phyloP scores from a whole-genome alignment of 2,888 invertebrate species.

The Oligia latruncula region DNA sequence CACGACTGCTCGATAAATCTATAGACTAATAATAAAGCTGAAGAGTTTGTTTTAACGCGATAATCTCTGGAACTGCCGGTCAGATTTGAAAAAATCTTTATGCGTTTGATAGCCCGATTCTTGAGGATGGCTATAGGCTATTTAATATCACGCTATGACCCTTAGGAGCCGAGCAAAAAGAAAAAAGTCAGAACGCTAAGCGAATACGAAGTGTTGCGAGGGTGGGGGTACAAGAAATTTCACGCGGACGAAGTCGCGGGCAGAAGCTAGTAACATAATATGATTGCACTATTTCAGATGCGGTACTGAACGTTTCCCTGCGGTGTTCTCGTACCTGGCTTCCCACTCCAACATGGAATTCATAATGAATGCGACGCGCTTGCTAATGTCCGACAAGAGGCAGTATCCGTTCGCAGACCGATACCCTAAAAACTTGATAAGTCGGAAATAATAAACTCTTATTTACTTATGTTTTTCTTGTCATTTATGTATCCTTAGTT shows the following conservation, averaged over 20 bases:
- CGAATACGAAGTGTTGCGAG: no score
- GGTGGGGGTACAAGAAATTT: no score
- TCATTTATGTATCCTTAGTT: neutral
- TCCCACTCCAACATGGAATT: conserved; percentile 80
- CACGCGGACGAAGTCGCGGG: no score
- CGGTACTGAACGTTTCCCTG: conserved; percentile 84
- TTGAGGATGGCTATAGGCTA: no score
- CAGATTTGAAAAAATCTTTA: no score
- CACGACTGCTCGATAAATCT: neutral
- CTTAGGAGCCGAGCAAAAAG: no score
- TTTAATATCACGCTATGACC: no score
- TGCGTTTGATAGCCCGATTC: no score
- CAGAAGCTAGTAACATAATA: neutral
- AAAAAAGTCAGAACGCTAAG: no score
- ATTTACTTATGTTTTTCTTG: conserved; percentile 2
- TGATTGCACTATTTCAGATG: conserved; percentile 74
- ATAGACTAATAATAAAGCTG: no score
- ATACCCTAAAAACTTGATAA: conserved; percentile 26
- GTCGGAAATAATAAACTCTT: conserved; percentile 8
- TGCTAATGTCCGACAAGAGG: conserved; percentile 80
- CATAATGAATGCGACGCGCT: conserved; percentile 76
- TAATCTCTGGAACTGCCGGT: no score
- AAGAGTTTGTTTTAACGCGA: no score
- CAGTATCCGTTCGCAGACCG: conserved; percentile 76
- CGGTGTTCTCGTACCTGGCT: conserved; percentile 82